Conservation (phyloP, 2,113 vertebrate genomes). For the Malurus cyaneus region DNA sequence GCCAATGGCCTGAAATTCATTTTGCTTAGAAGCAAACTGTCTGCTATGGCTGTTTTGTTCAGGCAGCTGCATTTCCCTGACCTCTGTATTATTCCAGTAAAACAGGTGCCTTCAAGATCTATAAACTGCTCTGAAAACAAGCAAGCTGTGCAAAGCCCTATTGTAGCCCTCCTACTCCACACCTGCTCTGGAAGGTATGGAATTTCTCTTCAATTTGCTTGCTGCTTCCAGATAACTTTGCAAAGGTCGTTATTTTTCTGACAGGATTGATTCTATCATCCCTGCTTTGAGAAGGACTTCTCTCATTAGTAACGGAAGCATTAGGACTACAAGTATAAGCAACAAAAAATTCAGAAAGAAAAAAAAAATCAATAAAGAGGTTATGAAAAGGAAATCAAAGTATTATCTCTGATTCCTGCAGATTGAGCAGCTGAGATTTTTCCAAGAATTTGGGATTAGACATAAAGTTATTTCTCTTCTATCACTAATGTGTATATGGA, state of each 20-base stretch:
- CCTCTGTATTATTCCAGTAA: not conserved
- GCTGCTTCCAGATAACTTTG: not conserved
- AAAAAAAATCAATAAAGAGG: not conserved
- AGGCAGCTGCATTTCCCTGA: not conserved
- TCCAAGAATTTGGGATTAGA: not conserved
- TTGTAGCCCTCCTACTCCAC: not conserved
- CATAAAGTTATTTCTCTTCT: not conserved
- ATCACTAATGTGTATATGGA: not conserved
- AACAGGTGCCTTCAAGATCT: not conserved
- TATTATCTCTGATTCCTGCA: not conserved
- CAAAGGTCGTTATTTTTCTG: not conserved
- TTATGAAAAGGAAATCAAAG: not conserved
- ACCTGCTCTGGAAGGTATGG: not conserved
- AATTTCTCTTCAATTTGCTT: not conserved
- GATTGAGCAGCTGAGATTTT: not conserved
- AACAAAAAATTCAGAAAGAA: not conserved
- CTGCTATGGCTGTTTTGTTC: not conserved
- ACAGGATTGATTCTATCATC: not conserved
- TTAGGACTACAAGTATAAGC: not conserved
- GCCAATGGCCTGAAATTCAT: not conserved
- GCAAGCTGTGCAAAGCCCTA: not conserved
- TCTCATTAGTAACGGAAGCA: not conserved
- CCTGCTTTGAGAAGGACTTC: not conserved
- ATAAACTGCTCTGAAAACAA: not conserved
- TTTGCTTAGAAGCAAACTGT: not conserved